phyloP scores from a whole-genome alignment of 2,113 vertebrate genomes.

The Hyperopisus bebe region DNA sequence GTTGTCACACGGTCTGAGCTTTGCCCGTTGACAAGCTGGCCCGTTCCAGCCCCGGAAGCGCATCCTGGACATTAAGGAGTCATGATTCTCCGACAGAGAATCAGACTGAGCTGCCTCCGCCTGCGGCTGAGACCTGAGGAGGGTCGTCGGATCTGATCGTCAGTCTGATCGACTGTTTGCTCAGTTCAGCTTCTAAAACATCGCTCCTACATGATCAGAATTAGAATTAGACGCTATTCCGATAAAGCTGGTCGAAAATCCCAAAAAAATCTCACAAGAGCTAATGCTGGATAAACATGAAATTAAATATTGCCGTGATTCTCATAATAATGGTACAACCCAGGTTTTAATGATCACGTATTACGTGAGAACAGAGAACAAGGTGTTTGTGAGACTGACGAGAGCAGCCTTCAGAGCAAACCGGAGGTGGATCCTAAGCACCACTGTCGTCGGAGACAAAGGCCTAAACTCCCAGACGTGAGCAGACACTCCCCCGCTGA shows the following conservation, averaged over 20 bases:
- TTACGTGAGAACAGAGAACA: background rate
- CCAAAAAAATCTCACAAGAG: background rate
- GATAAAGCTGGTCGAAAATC: background rate
- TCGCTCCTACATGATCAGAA: background rate
- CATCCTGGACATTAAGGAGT: background rate
- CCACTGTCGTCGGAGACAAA: background rate
- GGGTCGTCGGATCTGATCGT: background rate
- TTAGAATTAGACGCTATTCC: background rate
- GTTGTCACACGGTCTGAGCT: background rate
- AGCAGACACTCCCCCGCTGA: conserved; percentile 32
- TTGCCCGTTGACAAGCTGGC: background rate
- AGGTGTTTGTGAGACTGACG: background rate
- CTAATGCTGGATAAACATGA: background rate
- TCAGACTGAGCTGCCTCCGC: background rate
- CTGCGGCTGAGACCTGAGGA: no score
- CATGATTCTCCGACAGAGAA: background rate
- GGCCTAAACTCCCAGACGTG: background rate
- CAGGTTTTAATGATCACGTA: background rate
- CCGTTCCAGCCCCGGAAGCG: background rate
- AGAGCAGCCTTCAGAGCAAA: background rate
- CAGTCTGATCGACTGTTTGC: background rate
- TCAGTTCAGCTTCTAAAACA: background rate
- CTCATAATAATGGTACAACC: background rate
- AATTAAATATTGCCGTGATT: background rate
- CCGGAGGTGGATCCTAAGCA: background rate